Evolutionary conservation across 2,888 invertebrate species (phyloP), one percentile per base, ranked within the genome.

Genomic region (Nephrotoma guestfalica): DNA sequence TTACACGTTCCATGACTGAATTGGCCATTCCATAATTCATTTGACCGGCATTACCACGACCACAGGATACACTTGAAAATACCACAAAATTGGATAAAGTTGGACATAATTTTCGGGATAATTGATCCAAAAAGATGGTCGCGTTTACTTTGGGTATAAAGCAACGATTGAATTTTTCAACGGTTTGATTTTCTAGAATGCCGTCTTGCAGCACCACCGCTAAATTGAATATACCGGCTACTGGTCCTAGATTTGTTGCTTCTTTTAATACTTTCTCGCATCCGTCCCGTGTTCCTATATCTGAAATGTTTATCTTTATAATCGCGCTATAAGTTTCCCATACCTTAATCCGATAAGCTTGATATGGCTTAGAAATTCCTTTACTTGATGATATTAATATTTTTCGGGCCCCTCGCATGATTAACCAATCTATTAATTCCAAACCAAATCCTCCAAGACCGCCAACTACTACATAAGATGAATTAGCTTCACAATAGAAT

Each of bases 381-480:
- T 93, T 93, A 87, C 97, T 94, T 0, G 97, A 97, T 0, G 96
- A 96, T 0, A 98, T 92, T 0, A 98, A 93, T 11, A 98, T 89
- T 88, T 96, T 95, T 88, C 92, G 93, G 0, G 96, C 97, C 0
- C 97, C 98, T 88, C 98, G 93, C 86, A 96, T 91, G 86, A 97
- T 93, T 89, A 99, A 92, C 97, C 97, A 97, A 89, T 97, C 96
- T 0, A 95, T 94, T 86, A 98, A 91, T 90, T 98, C 98, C 86
- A 98, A 92, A 5, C 98, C 98, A 89, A 98, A 97, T 0, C 98
- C 98, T 83, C 98, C 98, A 0, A 98, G 93, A 83, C 98, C 98
- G 11, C 96, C 96, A 0, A 95, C 92, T 5, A 96, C 93, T 0
- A 96, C 89, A 91, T 96, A 94, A 7, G 88, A 88, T n/a, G 89